A percentile compares a stretch with the other conserved stretches of the same genome.
These are phyloP conservation scores for Leptocoma aspasia DNA, from an alignment of 2,113 vertebrate genomes.

Conservation along the genomic window DNA sequence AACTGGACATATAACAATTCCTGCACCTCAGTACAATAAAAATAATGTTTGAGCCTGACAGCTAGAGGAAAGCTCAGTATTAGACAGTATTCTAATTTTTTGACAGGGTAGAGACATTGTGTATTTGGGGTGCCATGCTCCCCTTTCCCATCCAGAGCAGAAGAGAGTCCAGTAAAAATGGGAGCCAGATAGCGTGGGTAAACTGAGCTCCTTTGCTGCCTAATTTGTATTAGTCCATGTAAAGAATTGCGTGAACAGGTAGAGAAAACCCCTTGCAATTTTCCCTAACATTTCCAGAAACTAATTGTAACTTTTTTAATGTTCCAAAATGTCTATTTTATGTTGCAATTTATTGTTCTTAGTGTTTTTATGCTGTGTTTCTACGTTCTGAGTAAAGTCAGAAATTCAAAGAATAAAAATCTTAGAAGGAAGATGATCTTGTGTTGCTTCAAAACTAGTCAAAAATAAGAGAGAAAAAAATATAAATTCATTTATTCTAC, in stretches of 20 bases:
- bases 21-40: neutral
- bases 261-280: neutral
- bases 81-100: rapidly evolving
- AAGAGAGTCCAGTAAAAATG: neutral
- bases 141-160: neutral
- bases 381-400: neutral
- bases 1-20: neutral
- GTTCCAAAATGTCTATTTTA: neutral
- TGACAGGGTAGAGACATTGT: neutral
- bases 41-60: neutral
- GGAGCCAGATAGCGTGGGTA: neutral
- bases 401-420: neutral
- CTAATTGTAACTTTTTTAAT: neutral
- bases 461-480: neutral
- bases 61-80: neutral
- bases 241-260: neutral
- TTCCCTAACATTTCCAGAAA: neutral
- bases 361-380: neutral
- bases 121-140: neutral
- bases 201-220: neutral
- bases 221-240: neutral
- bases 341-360: neutral
- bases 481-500: neutral
- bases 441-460: neutral
- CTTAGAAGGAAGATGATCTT: neutral